Evolutionary conservation across 2,797 vertebrate species (phyloP), one percentile per base, ranked within the genome.

Genomic region (Urophycis tenuis): DNA sequence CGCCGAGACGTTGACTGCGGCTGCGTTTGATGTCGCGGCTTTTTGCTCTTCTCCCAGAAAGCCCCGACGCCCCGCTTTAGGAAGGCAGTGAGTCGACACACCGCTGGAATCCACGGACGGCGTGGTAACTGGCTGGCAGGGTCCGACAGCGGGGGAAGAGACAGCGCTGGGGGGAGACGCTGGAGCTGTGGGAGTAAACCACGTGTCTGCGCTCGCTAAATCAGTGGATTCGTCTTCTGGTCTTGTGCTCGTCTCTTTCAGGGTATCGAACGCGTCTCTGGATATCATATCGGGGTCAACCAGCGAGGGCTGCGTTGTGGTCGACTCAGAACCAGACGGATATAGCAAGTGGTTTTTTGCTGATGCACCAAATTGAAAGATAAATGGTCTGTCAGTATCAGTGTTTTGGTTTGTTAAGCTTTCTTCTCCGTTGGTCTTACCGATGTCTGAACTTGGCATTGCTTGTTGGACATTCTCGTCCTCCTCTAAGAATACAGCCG

Each of bases 191-290:
- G 31, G 4, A 70, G 39, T 69, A 14, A 32, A 75, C 81, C 77
- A 70, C 71, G 45, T 0, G 75, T 74, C 29, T 22, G 81, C 80
- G 71, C 75, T 74, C 76, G 80, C 82, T 41, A 82, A 76, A 49
- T 75, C 75, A 76, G 78, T 69, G 34, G 29, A 75, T 83, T 85
- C 82, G 79, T 87, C 86, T 74, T 25, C 83, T 80, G 80, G 81
- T 75, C 45, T 80, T 19, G 3, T 35, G 34, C 74, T 76, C 25
- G 80, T 78, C 76, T 87, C 80, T 76, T 41, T 60, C 36, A 36
- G 31, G 31, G 33, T 30, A 72, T 69, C 35, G 78, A 5, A 29
- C 4, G 41, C 33, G 60, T 25, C 45, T 11, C 22, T 29, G 3
- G n/a, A 49, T 75, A 11, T 64, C 9, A 29, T 25, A 22, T n/a